Evolutionary conservation across 2,888 invertebrate genomes (phyloP), one percentile per base, ranked within the genome.

Genomic region (Laspeyria flexula): DNA sequence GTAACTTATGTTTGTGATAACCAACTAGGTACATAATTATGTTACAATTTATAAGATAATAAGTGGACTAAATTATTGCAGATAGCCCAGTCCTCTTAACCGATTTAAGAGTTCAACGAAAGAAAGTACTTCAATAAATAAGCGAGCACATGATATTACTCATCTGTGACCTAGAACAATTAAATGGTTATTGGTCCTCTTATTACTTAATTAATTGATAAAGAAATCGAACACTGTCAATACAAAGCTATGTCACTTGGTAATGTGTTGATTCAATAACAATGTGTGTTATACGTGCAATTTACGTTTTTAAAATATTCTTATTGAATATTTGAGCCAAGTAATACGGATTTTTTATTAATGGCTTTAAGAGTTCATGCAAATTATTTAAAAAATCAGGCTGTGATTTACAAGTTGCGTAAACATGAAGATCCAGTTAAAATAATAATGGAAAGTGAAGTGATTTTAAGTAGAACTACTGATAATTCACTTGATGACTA

Each of bases 401-500:
- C 11, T 4, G 37, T 1, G 18, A 15, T 16, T n/a, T 41, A 31
- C 0, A 31, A 45, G 7, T 9, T 37, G 9, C n/a, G 35, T 25
- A 30, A 18, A n/a, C n/a, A n/a, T n/a, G n/a, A n/a, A 5, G 31
- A 47, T 37, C 29, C 43, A 18, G 50, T 47, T 1, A 56, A 45
- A 21, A 5, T 60, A n/a, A 66, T 42, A 29, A 70, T 75, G 77
- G 62, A 59, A 31, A 47, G 48, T 50, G 55, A 54, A 39, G 38
- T 38, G 13, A 47, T 43, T 35, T 44, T 48, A 34, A 51, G 35
- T 21, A 53, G 21, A 29, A 66, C 64, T 25, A 53, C 47, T 16
- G 65, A 65, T 3, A 35, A 63, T 1, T 55, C 73, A 15, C 5
- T 67, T 11, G 39, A 44, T 0, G 45, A 39, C 45, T 54, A 56